Evolutionary conservation across 2,888 invertebrate species (phyloP), one percentile per base, ranked within the genome.

Genomic region (Zonitis immaculata): DNA sequence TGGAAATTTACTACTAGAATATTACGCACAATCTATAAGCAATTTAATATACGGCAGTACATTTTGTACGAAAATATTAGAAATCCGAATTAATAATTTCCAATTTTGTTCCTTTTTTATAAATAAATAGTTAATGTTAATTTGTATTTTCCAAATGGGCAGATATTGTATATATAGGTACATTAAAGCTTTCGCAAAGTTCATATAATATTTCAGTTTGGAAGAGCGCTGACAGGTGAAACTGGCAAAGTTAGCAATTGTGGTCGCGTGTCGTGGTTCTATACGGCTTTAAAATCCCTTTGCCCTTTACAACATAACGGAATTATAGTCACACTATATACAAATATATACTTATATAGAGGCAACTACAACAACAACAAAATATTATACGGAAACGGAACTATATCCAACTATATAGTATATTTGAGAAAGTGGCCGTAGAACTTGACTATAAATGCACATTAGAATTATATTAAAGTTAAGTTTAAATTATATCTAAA

Each of bases 211-310:
- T 55, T 55, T 55, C 28, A 51, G 18, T 26, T 6, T 12, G 44
- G 51, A 39, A 18, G 51, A 48, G 51, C 48, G 55, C 45, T 51
- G 55, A 55, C 55, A 55, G 55, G 51, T 55, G 42, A 54, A 42
- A 48, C 54, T 51, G 54, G 54, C 51, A 51, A 55, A 55, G 51
- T 55, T 55, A 45, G 55, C 55, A 55, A 55, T 55, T 55, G 55
- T 51, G 55, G 55, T 48, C 35, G 51, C 50, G 47, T 44, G 49
- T 49, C 50, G 46, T 42, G 50, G 54, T 50, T 51, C 7, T 35
- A 35, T 35, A 42, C 26, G 44, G 48, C 46, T 35, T 35, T 35
- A 48, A 45, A 45, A 25, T 42, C 22, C 51, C 47, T 35, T 16
- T 35, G 9, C 18, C 16, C 35, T 12, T 12, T 4, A 35, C 16